Percentiles rank a stretch among this genome's conserved stretches.
Evolutionary conservation across 1,140 invertebrate genomes (phyloP).

Genomic region (Wiebesia pumilae): DNA sequence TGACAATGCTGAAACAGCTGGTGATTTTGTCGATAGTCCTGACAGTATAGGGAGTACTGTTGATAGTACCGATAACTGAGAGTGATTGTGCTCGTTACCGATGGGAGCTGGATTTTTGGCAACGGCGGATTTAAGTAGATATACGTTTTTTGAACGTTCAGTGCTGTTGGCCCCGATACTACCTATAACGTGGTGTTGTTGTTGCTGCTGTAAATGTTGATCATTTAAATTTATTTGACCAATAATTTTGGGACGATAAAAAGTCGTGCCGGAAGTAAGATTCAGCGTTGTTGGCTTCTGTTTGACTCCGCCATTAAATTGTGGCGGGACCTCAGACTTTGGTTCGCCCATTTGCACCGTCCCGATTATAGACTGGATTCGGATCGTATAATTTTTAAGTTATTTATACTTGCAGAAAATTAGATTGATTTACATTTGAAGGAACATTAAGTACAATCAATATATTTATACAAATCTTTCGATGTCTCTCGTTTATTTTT

Average conservation of each 20-base stretch:
- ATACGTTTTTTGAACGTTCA: slow-evolving; percentile 54
- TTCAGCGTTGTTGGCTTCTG: slow-evolving; percentile 73
- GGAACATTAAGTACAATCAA: too few relatives aligned
- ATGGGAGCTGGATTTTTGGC: not conserved
- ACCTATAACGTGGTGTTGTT: not conserved
- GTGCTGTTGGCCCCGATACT: slow-evolving; percentile 55
- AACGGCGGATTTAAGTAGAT: slow-evolving; percentile 61
- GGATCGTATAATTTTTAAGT: too few relatives aligned
- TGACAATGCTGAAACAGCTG: slow-evolving; percentile 38
- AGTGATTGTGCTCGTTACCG: slow-evolving; percentile 53
- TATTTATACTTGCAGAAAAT: too few relatives aligned
- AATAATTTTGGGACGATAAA: slow-evolving; percentile 68
- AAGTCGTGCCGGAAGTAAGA: slow-evolving; percentile 66
- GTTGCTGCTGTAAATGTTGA: slow-evolving; percentile 68
- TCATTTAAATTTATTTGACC: slow-evolving; percentile 70
- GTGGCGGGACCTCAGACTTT: slow-evolving; percentile 68
- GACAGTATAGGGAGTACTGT: slow-evolving; percentile 63
- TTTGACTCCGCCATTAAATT: slow-evolving; percentile 72
- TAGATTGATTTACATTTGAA: too few relatives aligned
- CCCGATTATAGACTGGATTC: too few relatives aligned
- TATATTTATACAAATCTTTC: not conserved
- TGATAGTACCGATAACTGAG: slow-evolving; percentile 65
- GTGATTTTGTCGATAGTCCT: slow-evolving; percentile 62
- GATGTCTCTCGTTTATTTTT: too few relatives aligned
- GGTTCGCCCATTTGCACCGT: slow-evolving; percentile 71